phyloP scores from a whole-genome alignment of 92 coral and sea anemone genomes.

The Siderastrea radians region DNA sequence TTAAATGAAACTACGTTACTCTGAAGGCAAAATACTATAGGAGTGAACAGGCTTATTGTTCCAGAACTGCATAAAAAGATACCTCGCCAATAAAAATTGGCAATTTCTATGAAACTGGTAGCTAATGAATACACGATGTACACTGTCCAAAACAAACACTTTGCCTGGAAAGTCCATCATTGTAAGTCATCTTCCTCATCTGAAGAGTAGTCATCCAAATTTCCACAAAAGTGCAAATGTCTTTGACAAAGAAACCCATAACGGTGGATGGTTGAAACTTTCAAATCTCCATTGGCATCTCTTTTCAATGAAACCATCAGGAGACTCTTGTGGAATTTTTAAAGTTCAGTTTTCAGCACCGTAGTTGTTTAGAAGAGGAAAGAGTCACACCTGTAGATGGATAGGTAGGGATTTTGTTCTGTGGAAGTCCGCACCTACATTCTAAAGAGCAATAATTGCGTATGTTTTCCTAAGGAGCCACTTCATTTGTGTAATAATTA shows the following conservation, averaged over 20 bases:
- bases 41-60: too few relatives aligned
- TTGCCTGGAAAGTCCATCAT: too few relatives aligned
- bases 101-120: too few relatives aligned
- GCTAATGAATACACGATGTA: too few relatives aligned
- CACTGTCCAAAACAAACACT: too few relatives aligned
- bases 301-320: constrained; percentile 26
- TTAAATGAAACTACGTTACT: too few relatives aligned
- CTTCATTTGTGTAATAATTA: too few relatives aligned
- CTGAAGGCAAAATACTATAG: too few relatives aligned
- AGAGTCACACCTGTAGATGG: background rate
- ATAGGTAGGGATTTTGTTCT: constrained; percentile 36
- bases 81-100: too few relatives aligned
- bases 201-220: constrained; percentile 55
- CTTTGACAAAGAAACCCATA: constrained; percentile 9
- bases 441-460: constrained; percentile 58
- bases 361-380: constrained; percentile 4
- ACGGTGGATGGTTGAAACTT: constrained; percentile 13
- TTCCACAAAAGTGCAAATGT: constrained; percentile 50
- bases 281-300: constrained; percentile 10
- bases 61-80: too few relatives aligned
- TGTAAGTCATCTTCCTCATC: constrained; percentile 34
- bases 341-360: constrained; percentile 12
- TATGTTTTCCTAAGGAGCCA: too few relatives aligned
- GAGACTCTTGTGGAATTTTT: constrained; percentile 20
- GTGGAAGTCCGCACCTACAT: constrained; percentile 46